phyloP scores from a whole-genome alignment of 2,113 vertebrate genomes.

The Scartelaos histophorus region DNA sequence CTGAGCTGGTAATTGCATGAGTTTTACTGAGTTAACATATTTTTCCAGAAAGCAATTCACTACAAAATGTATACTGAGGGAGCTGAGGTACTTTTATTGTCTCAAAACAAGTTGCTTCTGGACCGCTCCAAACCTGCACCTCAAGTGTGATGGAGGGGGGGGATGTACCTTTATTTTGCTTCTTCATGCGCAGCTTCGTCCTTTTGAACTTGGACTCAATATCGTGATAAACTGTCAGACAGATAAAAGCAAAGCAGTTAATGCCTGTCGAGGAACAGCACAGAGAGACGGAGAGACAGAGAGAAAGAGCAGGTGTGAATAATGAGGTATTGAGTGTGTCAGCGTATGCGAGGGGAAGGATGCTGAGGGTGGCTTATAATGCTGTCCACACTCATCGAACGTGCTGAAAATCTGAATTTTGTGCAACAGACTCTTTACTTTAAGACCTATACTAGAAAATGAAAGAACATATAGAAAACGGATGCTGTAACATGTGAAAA shows the following conservation, averaged over 20 bases:
- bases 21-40: background rate
- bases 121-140: background rate
- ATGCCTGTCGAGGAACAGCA: background rate
- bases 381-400: background rate
- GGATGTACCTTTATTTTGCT: constrained; percentile 81
- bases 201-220: constrained; percentile 85
- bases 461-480: background rate
- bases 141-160: background rate
- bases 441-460: background rate
- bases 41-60: background rate
- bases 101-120: background rate
- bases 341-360: constrained; percentile 2
- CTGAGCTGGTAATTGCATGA: background rate
- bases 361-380: constrained; percentile 8
- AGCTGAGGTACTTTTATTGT: background rate
- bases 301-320: constrained; percentile 41
- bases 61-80: background rate
- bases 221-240: constrained; percentile 88
- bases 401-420: constrained; percentile 7
- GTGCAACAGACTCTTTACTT: background rate
- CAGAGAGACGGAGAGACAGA: background rate
- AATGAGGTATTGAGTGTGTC: constrained; percentile 34
- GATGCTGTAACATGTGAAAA: constrained; percentile 19
- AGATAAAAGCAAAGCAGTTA: constrained; percentile 31
- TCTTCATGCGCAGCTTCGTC: constrained; percentile 90